These are phyloP conservation scores for Heliothis subflexa DNA, from an alignment of 1,140 invertebrate genomes.

Conservation along the genomic window DNA sequence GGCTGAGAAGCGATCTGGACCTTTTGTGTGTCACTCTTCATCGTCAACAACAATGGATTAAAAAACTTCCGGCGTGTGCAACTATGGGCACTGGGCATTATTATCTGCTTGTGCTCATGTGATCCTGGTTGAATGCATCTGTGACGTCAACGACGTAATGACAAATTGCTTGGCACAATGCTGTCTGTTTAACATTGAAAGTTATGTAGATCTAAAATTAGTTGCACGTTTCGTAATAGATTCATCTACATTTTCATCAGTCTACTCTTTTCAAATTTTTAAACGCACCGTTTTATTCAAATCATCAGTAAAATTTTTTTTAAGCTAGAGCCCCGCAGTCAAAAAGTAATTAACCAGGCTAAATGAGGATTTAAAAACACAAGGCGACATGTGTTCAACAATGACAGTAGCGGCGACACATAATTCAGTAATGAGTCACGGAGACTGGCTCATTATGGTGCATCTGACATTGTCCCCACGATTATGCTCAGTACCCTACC, in stretches of 20 bases:
- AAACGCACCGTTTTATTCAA: too few relatives aligned
- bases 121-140: conserved; percentile 41
- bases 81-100: conserved; percentile 19
- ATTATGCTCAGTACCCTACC: conserved; percentile 17
- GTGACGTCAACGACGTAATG: conserved; percentile 23
- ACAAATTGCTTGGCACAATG: conserved; percentile 21
- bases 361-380: conserved; percentile 29
- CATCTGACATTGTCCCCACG: conserved; percentile 13
- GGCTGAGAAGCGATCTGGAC: not conserved
- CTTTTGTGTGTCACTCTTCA: conserved; percentile 45
- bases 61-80: conserved; percentile 39
- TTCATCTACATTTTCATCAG: not conserved
- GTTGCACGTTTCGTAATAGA: not conserved
- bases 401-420: conserved; percentile 25
- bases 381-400: conserved; percentile 33
- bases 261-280: not conserved
- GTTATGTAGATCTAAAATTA: conserved; percentile 25
- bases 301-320: not conserved
- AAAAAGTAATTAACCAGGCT: not conserved
- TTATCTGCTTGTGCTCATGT: conserved; percentile 26
- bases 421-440: conserved; percentile 42
- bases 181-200: conserved; percentile 11
- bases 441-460: conserved; percentile 26
- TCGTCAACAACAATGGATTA: conserved; percentile 39
- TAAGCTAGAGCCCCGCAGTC: not conserved